Base-by-base conservation (phyloP, 2,888 invertebrate genomes). In the Drosophila ochracea region DNA sequence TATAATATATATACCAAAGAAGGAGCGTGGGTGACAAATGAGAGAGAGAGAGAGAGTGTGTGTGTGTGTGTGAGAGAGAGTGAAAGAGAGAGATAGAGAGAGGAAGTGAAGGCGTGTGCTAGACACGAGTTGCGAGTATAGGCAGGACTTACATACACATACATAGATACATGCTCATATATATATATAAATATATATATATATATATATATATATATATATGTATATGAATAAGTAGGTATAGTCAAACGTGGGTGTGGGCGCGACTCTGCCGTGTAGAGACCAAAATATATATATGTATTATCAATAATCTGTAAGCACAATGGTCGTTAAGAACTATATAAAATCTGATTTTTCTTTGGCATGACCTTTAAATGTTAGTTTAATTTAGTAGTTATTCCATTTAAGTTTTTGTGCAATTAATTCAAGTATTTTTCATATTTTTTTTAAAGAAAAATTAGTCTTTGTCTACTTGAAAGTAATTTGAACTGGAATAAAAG, bases 211-310 rank as follows among this genome's bases (percentile, higher is more conserved):
- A 37, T 53, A 16, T 25, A n/a, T 50, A 25, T 33, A 50, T 60
- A n/a, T 53, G 7, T 33, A 33, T 60, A 35, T 35, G 43, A 50
- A 53, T 68, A 54, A n/a, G 41, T 39, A 37, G 55, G 63, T 62
- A 50, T 35, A 35, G 37, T 58, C 41, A 58, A 31, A 39, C 28
- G 28, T 28, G 25, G 57, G 64, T 55, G 37, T 49, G 30, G 57
- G 64, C 76, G 69, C 59, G 65, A 76, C 68, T 74, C 60, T 57
- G 80, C 78, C 67, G 83, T 89, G 62, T 86, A 89, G 74, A 84
- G 69, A 83, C 76, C 64, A 21, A 79, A 76, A 66, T 65, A 43
- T 52, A 43, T 52, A 28, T 80, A 80, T 50, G n/a, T 37, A 49
- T 21, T 25, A 39, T 41, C 31, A 4, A 21, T 25, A 33, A 33